Evolutionary conservation across 2,113 vertebrate species (phyloP).

Genomic region (Aphelocoma coerulescens): DNA sequence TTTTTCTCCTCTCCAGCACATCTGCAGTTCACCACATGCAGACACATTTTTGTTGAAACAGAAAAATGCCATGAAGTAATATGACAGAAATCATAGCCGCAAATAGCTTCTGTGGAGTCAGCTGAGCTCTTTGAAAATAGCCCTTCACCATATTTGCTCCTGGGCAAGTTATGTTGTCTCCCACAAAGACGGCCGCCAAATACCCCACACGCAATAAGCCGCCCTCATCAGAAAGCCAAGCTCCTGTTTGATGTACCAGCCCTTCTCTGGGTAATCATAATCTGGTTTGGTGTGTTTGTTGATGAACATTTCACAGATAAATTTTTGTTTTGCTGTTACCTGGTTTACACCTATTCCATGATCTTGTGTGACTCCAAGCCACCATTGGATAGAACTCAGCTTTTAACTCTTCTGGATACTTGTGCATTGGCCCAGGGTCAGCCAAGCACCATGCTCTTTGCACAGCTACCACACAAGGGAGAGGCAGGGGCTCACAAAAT

Average conservation of each 20-base stretch:
- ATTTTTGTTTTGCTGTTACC: neutral
- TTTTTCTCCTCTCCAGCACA: constrained; percentile 15
- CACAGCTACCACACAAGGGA: rapidly evolving
- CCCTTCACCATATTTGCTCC: neutral
- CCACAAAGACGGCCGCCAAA: neutral
- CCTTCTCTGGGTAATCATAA: neutral
- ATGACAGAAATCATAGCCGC: neutral
- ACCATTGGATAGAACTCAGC: neutral
- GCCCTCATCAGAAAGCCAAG: neutral
- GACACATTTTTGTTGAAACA: neutral
- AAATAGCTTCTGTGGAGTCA: constrained; percentile 2
- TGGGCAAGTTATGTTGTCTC: neutral
- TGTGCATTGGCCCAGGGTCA: neutral
- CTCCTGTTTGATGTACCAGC: neutral
- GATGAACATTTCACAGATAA: neutral
- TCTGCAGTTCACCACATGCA: constrained; percentile 27
- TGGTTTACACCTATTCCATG: neutral
- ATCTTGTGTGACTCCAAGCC: neutral
- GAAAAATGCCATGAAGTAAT: constrained; percentile 7
- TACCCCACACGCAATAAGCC: neutral
- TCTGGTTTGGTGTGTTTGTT: neutral
- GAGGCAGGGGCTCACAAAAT: neutral
- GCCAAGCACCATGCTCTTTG: rapidly evolving
- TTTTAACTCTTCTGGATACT: neutral
- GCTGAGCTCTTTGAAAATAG: neutral